Conservation (phyloP, 1,140 invertebrate genomes). For the Ceratosolen fusciceps region DNA sequence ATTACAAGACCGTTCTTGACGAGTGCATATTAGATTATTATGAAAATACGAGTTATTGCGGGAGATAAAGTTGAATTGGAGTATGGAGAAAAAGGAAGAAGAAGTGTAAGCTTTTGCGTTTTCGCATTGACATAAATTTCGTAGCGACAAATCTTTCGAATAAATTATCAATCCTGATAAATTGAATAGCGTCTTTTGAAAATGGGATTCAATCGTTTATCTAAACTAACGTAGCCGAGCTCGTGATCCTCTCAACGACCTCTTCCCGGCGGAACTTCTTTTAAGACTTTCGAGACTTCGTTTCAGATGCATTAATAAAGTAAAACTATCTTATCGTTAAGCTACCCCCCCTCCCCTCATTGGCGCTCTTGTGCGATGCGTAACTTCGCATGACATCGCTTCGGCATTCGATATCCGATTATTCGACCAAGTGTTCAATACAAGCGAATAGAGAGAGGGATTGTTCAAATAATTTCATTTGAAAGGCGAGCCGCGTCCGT, state of each 20-base stretch:
- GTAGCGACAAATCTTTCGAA: background rate
- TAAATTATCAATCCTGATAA: background rate
- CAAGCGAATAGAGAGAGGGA: too few relatives aligned
- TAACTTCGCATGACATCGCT: too few relatives aligned
- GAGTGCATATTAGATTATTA: background rate
- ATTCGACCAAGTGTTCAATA: too few relatives aligned
- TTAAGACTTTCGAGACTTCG: background rate
- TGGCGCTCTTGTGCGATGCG: too few relatives aligned
- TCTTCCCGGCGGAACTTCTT: background rate
- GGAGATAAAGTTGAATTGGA: background rate
- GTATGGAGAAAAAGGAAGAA: too few relatives aligned
- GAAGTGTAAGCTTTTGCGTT: background rate
- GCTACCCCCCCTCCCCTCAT: too few relatives aligned
- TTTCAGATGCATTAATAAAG: background rate
- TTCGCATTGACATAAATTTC: too few relatives aligned
- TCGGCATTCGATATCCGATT: too few relatives aligned
- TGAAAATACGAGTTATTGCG: background rate
- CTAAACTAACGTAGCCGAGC: background rate
- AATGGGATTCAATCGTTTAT: background rate
- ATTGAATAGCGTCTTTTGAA: background rate
- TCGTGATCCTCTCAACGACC: too few relatives aligned
- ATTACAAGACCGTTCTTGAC: background rate
- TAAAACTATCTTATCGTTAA: conserved; percentile 26
- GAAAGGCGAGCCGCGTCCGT: too few relatives aligned
- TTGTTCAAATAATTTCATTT: too few relatives aligned